These are phyloP conservation scores for Selene dorsalis DNA, from an alignment of 2,797 vertebrate species.

Conservation along the genomic window DNA sequence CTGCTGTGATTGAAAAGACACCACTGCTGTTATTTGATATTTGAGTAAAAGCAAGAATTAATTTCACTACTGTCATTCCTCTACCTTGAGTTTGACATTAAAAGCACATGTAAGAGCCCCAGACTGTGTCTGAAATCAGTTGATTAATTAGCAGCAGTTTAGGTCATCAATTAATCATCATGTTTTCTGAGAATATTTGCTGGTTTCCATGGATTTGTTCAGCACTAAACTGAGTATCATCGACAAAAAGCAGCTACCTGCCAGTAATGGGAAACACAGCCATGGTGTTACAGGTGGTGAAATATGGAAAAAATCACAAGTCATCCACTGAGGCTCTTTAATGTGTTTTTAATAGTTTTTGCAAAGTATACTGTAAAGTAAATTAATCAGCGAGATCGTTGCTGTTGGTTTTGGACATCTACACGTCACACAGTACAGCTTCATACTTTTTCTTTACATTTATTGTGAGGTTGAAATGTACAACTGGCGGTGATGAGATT, in stretches of 20 bases:
- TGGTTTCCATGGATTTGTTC: background rate
- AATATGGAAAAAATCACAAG: too few relatives aligned
- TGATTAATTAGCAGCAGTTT: background rate
- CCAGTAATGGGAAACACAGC: too few relatives aligned
- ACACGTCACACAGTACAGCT: background rate
- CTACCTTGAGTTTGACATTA: constrained; percentile 2
- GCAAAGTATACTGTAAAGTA: too few relatives aligned
- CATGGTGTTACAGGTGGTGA: too few relatives aligned
- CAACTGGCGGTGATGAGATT: background rate
- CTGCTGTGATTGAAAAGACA: constrained; percentile 20
- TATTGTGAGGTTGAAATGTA: constrained; percentile 8
- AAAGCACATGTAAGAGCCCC: background rate
- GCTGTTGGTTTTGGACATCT: too few relatives aligned
- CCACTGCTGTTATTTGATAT: constrained; percentile 23
- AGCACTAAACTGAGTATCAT: background rate
- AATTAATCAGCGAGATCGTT: too few relatives aligned
- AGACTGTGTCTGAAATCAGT: background rate
- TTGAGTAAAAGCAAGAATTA: background rate
- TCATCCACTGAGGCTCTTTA: too few relatives aligned
- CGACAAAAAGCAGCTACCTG: too few relatives aligned
- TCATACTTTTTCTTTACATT: background rate
- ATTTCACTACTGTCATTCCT: background rate
- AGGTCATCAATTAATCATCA: background rate
- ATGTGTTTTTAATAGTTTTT: too few relatives aligned
- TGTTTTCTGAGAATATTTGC: background rate